Evolutionary conservation across 1,140 invertebrate genomes (phyloP).

Genomic region (Patella vulgata): DNA sequence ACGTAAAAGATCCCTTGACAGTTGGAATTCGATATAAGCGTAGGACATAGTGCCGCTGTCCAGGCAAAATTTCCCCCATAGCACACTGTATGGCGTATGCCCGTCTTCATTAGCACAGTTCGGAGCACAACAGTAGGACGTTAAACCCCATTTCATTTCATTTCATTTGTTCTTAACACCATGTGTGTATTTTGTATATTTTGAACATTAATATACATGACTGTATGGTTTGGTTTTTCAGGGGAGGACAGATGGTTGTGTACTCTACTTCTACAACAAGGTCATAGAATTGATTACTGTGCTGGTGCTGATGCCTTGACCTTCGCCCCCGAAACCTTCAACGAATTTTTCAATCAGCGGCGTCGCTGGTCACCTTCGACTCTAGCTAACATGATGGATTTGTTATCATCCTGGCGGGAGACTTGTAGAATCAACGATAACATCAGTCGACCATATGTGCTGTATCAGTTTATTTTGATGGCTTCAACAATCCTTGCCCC

Average conservation of each 20-base stretch:
- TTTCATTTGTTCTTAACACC: no score
- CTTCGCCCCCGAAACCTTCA: slow-evolving; percentile 73
- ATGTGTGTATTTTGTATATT: no score
- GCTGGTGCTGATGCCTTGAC: slow-evolving; percentile 76
- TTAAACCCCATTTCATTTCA: no score
- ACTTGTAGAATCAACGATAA: slow-evolving; percentile 73
- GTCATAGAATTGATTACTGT: slow-evolving; percentile 75
- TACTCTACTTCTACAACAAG: slow-evolving; percentile 74
- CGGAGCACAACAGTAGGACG: no score
- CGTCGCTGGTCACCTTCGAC: slow-evolving; percentile 76
- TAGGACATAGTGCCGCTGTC: no score
- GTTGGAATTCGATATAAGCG: no score
- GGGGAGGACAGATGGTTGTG: slow-evolving; percentile 77
- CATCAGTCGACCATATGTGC: slow-evolving; percentile 73
- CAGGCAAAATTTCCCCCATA: no score
- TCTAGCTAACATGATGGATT: slow-evolving; percentile 76
- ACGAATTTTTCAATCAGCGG: slow-evolving; percentile 69
- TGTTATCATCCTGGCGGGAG: slow-evolving; percentile 70
- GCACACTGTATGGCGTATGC: no score
- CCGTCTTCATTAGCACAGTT: no score
- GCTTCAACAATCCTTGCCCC: slow-evolving; percentile 91
- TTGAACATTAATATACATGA: no score
- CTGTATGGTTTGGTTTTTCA: no score
- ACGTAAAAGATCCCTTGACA: no score
- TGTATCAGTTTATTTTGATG: slow-evolving; percentile 76